Evolutionary conservation across 2,888 invertebrate genomes (phyloP), one percentile per base, ranked within the genome.

Genomic region (Mythimna impura): DNA sequence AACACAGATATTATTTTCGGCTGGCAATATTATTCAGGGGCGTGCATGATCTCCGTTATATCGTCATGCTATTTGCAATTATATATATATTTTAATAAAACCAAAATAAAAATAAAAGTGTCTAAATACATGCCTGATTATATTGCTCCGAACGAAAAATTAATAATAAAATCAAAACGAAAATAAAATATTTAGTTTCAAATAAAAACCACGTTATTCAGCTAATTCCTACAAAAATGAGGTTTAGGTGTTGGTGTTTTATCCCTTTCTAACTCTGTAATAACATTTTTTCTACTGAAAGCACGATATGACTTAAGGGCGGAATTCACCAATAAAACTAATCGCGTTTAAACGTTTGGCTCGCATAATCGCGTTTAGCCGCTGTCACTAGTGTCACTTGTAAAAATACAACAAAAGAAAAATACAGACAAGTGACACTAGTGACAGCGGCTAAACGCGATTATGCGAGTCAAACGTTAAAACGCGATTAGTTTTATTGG

Each of bases 1-100:
- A 92, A 94, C 90, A 94, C 93, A 94, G 93, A 94, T 94, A 96
- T 96, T 95, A 96, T 94, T 90, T 88, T 88, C 86, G 85, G 89
- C 80, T 88, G 86, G 86, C 84, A 89, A 89, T 83, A 90, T 83
- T 78, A 73, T 70, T 66, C 66, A 76, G 83, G 82, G 83, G 81
- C 87, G 86, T 86, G 86, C 86, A 83, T 80, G 85, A 85, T 84
- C 74, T 75, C 71, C 72, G 63, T 84, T 82, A 64, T 65, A 73
- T 80, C 71, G 61, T 85, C 86, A 86, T 86, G 86, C 86, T 71
- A 65, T 77, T 85, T 69, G 75, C 85, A 83, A 81, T 60, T 79
- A 84, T 70, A 75, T 34, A 43, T 67, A 50, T 65, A 52, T 57
- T 62, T 63, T 10, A 60, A 8, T 12, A 63, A 40, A 66, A 60